Evolutionary conservation across 2,888 invertebrate genomes (phyloP), one percentile per base, ranked within the genome.

Genomic region (Adelognathus sp.): DNA sequence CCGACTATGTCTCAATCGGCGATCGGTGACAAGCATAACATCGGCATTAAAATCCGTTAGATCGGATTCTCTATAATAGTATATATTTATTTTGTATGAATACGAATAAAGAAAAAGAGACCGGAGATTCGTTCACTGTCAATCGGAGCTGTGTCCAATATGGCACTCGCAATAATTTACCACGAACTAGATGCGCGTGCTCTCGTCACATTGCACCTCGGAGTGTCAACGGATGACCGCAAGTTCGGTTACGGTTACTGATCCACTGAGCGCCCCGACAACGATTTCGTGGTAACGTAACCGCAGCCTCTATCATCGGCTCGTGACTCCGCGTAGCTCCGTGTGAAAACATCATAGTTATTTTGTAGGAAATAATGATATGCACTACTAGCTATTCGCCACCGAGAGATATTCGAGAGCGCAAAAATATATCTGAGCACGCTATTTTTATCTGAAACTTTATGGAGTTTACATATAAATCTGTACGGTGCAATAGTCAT

Each of bases 41-140:
- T n/a, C 11, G 11, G 16, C 44, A 44, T 63, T 63, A 31, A 6
- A 44, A 46, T 46, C 63, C 44, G 63, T 31, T 50, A 21, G 31
- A 46, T 63, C 44, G 63, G 50, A 50, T 50, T 3, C 24, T 50
- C 18, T n/a, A 66, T 66, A 36, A 14, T 27, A 66, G 21, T 50
- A 50, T 24, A 50, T 74, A 74, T 78, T 78, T 78, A 78, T 78
- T 78, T 74, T 73, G 31, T 74, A 66, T 54, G 58, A 16, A 58
- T 73, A 78, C 64, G 50, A 74, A 74, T 78, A 74, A 70, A 73
- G 29, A 18, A 50, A 69, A 11, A 44, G 9, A 16, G 6, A 0
- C 24, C 5, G 14, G 50, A 27, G 11, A 54, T 63, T 41, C 1
- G 7, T 24, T 18, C 21, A 7, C 9, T 24, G 18, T 50, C n/a